These are phyloP conservation scores for Limnodromus scolopaceus DNA, from an alignment of 2,797 vertebrate genomes.

Conservation along the genomic window DNA sequence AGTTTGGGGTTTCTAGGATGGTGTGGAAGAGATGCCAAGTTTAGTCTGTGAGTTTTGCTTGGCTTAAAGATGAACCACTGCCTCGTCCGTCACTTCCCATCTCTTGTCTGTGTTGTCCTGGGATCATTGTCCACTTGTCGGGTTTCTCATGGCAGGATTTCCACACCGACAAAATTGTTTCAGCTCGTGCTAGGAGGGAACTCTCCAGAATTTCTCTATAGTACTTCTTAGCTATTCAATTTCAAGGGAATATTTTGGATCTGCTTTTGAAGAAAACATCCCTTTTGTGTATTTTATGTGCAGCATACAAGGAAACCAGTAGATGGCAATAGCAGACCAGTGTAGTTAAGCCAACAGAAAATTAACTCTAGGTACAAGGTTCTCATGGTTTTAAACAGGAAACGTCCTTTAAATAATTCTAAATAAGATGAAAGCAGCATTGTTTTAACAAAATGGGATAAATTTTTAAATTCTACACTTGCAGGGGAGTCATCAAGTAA, in stretches of 20 bases:
- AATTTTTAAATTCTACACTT: slow-evolving; percentile 47
- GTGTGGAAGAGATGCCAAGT: slow-evolving; percentile 7
- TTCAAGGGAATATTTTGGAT: not conserved
- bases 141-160: not conserved
- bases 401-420: slow-evolving; percentile 37
- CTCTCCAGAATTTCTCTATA: not conserved
- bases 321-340: slow-evolving; percentile 81
- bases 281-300: slow-evolving; percentile 31
- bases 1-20: slow-evolving; percentile 23
- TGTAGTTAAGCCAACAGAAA: not conserved
- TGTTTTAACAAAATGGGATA: slow-evolving; percentile 28
- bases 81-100: slow-evolving; percentile 33
- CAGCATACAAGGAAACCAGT: slow-evolving; percentile 55
- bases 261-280: not conserved
- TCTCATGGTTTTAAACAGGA: slow-evolving; percentile 39
- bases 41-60: slow-evolving; percentile 52
- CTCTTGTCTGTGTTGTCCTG: slow-evolving; percentile 40
- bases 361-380: not conserved
- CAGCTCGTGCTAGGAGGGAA: not conserved
- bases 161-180: slow-evolving; percentile 26
- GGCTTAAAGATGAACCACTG: slow-evolving; percentile 37
- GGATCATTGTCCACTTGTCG: slow-evolving; percentile 17
- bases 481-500: slow-evolving; percentile 2
- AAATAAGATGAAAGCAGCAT: slow-evolving; percentile 44
- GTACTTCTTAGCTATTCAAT: not conserved